A percentile compares a stretch with the other conserved stretches of the same genome.
Evolutionary conservation across 1,140 invertebrate species (phyloP).

Genomic region (Drosophila kepulauana): DNA sequence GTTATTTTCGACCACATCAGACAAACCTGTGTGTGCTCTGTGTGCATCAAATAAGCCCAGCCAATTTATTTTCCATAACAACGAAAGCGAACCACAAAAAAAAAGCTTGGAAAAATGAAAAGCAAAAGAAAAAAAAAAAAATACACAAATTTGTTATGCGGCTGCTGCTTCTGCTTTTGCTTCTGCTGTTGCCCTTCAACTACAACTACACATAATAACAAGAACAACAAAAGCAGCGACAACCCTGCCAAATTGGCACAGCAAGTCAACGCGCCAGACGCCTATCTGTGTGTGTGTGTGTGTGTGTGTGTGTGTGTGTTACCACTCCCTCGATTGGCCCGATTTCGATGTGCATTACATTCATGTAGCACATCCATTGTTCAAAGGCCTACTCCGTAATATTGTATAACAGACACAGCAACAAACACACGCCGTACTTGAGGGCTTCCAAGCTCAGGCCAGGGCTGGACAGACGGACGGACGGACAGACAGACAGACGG

Average conservation of each 20-base stretch:
- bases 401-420: constrained; percentile 65
- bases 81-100: constrained; percentile 25
- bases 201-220: constrained; percentile 27
- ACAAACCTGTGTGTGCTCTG: constrained; percentile 29
- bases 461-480: no score
- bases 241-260: constrained; percentile 63
- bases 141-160: constrained; percentile 49
- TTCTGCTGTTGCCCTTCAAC: constrained; percentile 57
- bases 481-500: no score
- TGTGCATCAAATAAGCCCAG: constrained; percentile 63
- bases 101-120: neutral
- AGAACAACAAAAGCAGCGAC: constrained; percentile 29
- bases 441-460: neutral
- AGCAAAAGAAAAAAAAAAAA: constrained; percentile 32
- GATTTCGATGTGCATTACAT: constrained; percentile 59
- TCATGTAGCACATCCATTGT: constrained; percentile 64
- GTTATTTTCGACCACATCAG: constrained; percentile 52
- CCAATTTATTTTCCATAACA: constrained; percentile 76
- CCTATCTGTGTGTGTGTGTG: neutral
- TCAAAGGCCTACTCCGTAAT: constrained; percentile 62
- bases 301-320: neutral
- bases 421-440: constrained; percentile 11
- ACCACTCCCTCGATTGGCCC: constrained; percentile 13
- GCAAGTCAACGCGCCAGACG: constrained; percentile 48
- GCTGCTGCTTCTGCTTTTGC: constrained; percentile 7